A percentile compares a stretch with the other conserved stretches of the same genome.
These are phyloP conservation scores for Andrena bucephala DNA, from an alignment of 2,888 invertebrate species.

Conservation along the genomic window DNA sequence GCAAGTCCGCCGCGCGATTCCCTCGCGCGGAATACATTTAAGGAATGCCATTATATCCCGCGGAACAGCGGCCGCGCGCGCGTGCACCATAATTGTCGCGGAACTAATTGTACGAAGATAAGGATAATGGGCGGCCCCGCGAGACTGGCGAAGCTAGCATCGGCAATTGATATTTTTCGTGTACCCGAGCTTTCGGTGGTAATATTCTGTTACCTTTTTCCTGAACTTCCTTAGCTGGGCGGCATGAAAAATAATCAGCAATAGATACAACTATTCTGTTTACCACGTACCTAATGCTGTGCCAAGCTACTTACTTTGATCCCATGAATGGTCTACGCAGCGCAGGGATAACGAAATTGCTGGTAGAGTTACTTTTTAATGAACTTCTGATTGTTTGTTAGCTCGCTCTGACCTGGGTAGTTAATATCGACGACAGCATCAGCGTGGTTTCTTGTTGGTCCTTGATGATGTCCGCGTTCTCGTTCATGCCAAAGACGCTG, in stretches of 20 bases:
- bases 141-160: conserved; percentile 4
- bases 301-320: conserved; percentile 33
- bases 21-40: conserved; percentile 44
- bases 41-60: conserved; percentile 49
- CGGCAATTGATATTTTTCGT: conserved; percentile 14
- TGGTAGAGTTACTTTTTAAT: not conserved
- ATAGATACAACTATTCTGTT: not conserved
- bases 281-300: not conserved
- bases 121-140: conserved; percentile 34
- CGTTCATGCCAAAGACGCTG: conserved; percentile 95
- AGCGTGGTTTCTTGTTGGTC: conserved; percentile 94
- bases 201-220: conserved; percentile 44
- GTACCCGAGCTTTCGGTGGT: not conserved
- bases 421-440: conserved; percentile 90
- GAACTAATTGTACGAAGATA: conserved; percentile 58
- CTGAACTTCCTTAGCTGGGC: conserved; percentile 23
- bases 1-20: conserved; percentile 28
- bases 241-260: conserved; percentile 16
- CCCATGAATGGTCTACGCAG: conserved; percentile 8
- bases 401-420: conserved; percentile 88
- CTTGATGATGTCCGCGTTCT: conserved; percentile 96
- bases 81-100: conserved; percentile 51
- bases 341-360: not conserved
- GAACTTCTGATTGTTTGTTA: not conserved
- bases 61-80: conserved; percentile 31